Evolutionary conservation across 2,888 invertebrate genomes (phyloP), one percentile per base, ranked within the genome.

Genomic region (Morpho deidamia): DNA sequence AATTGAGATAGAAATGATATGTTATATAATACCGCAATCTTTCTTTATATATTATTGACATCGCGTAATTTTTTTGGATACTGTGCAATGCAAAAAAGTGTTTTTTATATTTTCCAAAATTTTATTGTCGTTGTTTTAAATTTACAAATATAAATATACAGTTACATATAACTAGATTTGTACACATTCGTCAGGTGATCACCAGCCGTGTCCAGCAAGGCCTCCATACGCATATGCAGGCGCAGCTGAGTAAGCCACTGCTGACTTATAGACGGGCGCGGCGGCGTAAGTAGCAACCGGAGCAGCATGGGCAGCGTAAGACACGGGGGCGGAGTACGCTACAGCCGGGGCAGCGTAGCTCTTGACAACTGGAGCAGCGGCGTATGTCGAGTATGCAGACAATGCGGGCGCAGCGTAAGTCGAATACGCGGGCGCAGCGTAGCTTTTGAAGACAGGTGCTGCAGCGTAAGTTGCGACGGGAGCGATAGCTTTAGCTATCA

Each of bases 201-300:
- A 93, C 91, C 91, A 93, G 66, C 90, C 92, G 81, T 93, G 94
- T 44, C 55, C 52, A 63, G 91, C 90, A 62, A 92, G 92, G 54
- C 93, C 93, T 63, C 86, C 90, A 88, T 93, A 93, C 8, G 64
- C 57, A 35, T 59, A 33, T 33, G 63, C 61, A n/a, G 68, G 67
- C 3, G 71, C 63, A n/a, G 61, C 63, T 34, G 67, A 61, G 56
- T 65, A 62, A 40, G 64, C 47, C 11, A 67, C 62, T 48, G 59
- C 55, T 48, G 66, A 61, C 47, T 62, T 65, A 54, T 57, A 48
- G 11, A 70, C 56, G 46, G 71, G 65, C 40, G 68, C 64, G 56
- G 68, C 69, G 51, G 62, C 51, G 64, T 65, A 61, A 45, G 64
- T 56, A 48, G 63, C 58, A 14, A 62, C 50, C 1, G 62, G 65